A percentile compares a stretch with the other conserved stretches of the same genome.
Conservation (phyloP, 2,797 vertebrate genomes). For the Coracias cyanogaster region DNA sequence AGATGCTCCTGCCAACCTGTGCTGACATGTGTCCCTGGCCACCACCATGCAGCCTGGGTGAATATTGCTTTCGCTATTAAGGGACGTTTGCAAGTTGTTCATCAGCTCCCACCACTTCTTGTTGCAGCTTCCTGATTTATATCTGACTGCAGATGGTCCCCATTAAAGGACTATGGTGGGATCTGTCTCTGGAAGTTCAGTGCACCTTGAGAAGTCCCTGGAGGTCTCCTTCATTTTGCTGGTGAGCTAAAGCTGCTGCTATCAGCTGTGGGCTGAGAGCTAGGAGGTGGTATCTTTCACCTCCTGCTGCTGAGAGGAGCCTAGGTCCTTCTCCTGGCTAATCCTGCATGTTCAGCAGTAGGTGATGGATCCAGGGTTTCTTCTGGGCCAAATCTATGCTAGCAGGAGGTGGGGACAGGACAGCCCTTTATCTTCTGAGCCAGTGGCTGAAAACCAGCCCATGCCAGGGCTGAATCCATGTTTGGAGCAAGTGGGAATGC, state of each 20-base stretch:
- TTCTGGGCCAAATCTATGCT: neutral
- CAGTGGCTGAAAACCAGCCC: neutral
- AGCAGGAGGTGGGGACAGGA: neutral
- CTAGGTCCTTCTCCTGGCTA: neutral
- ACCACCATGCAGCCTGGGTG: neutral
- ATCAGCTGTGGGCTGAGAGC: neutral
- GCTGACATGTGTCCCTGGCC: neutral
- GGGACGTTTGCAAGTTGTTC: neutral
- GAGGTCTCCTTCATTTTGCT: neutral
- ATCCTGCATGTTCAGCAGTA: neutral
- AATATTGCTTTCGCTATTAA: fast-evolving
- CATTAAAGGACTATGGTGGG: neutral
- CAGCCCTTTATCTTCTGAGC: neutral
- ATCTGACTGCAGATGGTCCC: neutral
- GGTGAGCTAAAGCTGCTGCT: neutral
- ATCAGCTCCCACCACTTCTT: neutral
- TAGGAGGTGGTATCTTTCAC: neutral
- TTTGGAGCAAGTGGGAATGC: neutral
- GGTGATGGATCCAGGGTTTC: neutral
- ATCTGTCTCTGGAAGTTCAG: neutral
- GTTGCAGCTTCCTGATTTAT: neutral
- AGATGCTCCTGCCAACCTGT: neutral
- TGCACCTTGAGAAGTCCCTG: neutral
- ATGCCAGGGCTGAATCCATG: neutral
- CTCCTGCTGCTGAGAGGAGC: neutral